These are phyloP conservation scores for Natrix natrix DNA, from an alignment of 2,797 vertebrate genomes.

Conservation along the genomic window DNA sequence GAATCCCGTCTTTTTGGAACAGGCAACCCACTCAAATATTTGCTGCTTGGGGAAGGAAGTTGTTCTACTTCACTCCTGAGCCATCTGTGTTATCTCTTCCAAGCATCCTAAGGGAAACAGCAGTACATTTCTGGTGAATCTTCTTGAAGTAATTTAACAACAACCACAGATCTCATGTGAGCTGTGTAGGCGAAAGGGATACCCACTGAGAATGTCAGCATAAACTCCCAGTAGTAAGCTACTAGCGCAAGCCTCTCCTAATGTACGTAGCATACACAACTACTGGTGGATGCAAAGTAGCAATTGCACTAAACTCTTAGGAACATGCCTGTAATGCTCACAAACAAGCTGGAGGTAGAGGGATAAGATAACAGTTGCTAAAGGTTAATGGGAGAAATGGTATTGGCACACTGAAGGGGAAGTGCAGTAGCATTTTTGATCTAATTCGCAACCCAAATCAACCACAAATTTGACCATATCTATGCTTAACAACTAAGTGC, in stretches of 20 bases:
- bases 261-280: background rate
- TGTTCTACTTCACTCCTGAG: background rate
- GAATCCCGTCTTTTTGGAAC: background rate
- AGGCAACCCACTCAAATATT: background rate
- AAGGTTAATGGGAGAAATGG: background rate
- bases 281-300: background rate
- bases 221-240: background rate
- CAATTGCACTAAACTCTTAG: background rate
- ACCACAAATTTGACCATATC: background rate
- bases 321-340: background rate
- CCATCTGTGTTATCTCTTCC: slow-evolving; percentile 13
- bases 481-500: background rate
- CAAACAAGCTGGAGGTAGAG: background rate
- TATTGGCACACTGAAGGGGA: background rate
- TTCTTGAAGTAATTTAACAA: background rate
- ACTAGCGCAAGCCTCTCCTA: background rate
- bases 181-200: background rate
- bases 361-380: background rate
- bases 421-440: no score
- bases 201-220: background rate
- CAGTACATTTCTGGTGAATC: background rate
- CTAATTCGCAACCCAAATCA: background rate
- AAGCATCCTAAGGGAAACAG: background rate
- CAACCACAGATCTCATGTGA: background rate
- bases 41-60: background rate